phyloP scores from a whole-genome alignment of 2,888 invertebrate genomes.

The Ophraella communa region DNA sequence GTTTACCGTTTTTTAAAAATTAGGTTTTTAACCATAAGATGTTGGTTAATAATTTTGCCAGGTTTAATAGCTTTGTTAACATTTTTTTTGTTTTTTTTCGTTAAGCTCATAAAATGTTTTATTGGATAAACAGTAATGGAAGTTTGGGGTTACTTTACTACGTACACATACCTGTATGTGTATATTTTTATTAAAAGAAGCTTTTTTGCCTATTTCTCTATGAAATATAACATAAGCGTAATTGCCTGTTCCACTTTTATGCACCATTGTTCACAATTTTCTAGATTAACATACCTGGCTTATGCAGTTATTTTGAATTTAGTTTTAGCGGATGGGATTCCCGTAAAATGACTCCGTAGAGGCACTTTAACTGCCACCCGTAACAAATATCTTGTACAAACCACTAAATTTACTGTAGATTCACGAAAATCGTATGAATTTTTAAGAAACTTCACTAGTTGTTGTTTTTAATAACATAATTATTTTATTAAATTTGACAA shows the following conservation, averaged over 20 bases:
- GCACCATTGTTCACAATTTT: neutral
- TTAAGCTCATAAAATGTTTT: constrained; percentile 6
- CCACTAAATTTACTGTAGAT: neutral
- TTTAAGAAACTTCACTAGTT: too few species aligned
- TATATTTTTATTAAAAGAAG: constrained; percentile 13
- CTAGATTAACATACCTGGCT: neutral
- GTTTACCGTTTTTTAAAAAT: too few species aligned
- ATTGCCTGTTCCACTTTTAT: neutral
- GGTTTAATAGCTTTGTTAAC: too few species aligned
- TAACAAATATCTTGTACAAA: neutral
- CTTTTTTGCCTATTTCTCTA: neutral
- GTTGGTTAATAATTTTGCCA: too few species aligned
- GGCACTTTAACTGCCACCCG: neutral
- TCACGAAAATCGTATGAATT: too few species aligned
- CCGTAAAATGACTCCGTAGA: neutral
- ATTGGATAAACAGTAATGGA: constrained; percentile 5
- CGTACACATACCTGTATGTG: constrained; percentile 5
- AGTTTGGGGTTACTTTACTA: neutral
- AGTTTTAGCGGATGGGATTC: neutral
- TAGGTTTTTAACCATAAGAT: too few species aligned
- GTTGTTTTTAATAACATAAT: too few species aligned
- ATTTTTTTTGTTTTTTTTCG: too few species aligned
- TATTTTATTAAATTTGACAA: too few species aligned
- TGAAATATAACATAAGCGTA: neutral
- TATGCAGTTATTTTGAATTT: neutral